Conservation (phyloP, 2,113 vertebrate genomes). For the Scomber scombrus region DNA sequence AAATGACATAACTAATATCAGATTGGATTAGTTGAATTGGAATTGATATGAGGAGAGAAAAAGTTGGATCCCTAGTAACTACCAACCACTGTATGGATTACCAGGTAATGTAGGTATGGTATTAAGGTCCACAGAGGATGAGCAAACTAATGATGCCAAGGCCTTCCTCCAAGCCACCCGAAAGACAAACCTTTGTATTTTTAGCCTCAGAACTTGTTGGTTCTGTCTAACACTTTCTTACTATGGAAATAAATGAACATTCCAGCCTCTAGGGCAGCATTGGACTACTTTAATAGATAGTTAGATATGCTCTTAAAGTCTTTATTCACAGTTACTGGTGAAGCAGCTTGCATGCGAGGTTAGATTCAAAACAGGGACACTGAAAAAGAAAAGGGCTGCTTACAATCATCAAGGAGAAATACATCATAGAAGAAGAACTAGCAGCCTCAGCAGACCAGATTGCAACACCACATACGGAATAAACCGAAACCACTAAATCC, state of each 20-base stretch:
- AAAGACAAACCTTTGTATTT: neutral
- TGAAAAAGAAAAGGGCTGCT: neutral
- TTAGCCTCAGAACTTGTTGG: neutral
- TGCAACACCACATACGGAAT: neutral
- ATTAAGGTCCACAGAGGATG: too few relatives aligned
- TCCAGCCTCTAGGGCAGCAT: neutral
- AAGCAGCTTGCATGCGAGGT: neutral
- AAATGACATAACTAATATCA: too few relatives aligned
- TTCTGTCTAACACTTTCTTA: neutral
- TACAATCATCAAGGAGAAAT: neutral
- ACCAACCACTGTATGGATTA: neutral
- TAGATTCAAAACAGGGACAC: neutral
- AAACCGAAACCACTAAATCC: neutral
- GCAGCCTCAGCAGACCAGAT: constrained; percentile 4
- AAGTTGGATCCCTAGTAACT: too few relatives aligned
- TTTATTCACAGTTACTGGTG: neutral
- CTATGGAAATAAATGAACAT: neutral
- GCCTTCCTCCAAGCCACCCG: neutral
- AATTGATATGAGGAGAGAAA: neutral
- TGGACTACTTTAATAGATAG: neutral
- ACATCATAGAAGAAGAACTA: neutral
- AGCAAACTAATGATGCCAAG: neutral
- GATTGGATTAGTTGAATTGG: neutral
- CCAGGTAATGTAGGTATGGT: too few relatives aligned
- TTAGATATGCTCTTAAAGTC: constrained; percentile 7